Evolutionary conservation across 2,888 invertebrate species (phyloP), one percentile per base, ranked within the genome.

Genomic region (Ophioninae sp.): DNA sequence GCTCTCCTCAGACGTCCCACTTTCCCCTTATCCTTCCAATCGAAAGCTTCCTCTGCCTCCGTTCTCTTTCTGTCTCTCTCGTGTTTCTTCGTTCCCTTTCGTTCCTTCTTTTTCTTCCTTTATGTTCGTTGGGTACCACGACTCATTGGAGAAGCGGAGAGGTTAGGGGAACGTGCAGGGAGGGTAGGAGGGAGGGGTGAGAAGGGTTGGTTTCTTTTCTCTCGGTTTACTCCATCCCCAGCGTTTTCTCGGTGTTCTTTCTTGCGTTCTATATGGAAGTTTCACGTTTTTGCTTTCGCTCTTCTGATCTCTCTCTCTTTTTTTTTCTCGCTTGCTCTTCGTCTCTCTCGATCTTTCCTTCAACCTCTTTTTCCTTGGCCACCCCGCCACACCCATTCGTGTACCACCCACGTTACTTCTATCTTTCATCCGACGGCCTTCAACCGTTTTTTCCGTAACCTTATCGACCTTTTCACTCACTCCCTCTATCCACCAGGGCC

Each of bases 401-500:
- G 30, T 72, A 64, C 76, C 85, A 65, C 67, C 82, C 82, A 73
- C 74, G 61, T 82, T 75, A 20, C 79, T 73, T 80, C 81, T 74
- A 79, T 76, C 78, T 84, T 83, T 74, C 83, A 69, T 85, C 85
- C 86, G 85, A 87, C 88, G 87, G 51, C 51, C 89, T 90, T 91
- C 90, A 89, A 90, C 91, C 90, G 30, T 30, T 91, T 92, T 91
- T 91, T 91, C 79, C 72, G 90, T 91, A 86, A 88, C 91, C 90
- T 91, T 92, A 92, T 92, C 92, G 92, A 92, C 92, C 90, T 91
- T 90, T 89, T 86, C 74, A 56, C 44, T 74, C 87, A 86, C 87
- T 84, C 88, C 88, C 86, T 88, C 88, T 88, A 30, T 30, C 30
- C 30, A 30, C 30, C 30, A 30, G 30, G 30, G 30, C 30, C 86